Base-by-base conservation (phyloP, 2,888 invertebrate species). In the Cephonodes hylas region DNA sequence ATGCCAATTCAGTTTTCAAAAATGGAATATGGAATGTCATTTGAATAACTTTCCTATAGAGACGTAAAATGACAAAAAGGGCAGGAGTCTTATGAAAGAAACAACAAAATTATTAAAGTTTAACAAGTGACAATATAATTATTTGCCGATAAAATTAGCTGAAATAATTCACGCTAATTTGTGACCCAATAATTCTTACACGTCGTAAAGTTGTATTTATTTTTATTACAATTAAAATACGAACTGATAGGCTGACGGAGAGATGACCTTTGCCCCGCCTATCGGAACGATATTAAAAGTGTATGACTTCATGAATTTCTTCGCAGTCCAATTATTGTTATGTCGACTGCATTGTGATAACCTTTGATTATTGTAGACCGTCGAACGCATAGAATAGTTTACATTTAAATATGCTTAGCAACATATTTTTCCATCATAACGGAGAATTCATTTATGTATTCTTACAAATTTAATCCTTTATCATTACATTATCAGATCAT, bases 251-350 rank as follows among this genome's bases (percentile, higher is more conserved):
- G 18, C 22, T 44, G 13, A 44, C 13, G 58, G 48, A 57, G 10
- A 61, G 64, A 18, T n/a, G 68, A 73, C 72, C 74, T 70, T 25
- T 63, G 65, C 62, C 73, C 70, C 27, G 59, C 65, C 76, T 85
- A 80, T 80, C 79, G 61, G n/a, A 8, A 46, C 67, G 70, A 68
- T 73, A 75, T 75, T 75, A 77, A 81, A 83, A 78, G 72, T 75
- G 69, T 77, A 75, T 75, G 73, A 74, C 71, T 80, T 75, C 73
- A 80, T 76, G 77, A 81, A 84, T 81, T 86, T 84, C 80, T 83
- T 80, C 71, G 66, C 67, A 69, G 67, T 77, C 77, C 79, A 79
- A 83, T 83, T 65, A 69, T 66, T 80, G 75, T 81, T 80, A 79
- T 80, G 75, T 77, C 67, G 75, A 74, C 70, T 79, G 80, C 74